A percentile compares a stretch with the other conserved stretches of the same genome.
These are phyloP conservation scores for Tetraodon nigroviridis DNA, from an alignment of 2,113 vertebrate genomes.

Conservation along the genomic window DNA sequence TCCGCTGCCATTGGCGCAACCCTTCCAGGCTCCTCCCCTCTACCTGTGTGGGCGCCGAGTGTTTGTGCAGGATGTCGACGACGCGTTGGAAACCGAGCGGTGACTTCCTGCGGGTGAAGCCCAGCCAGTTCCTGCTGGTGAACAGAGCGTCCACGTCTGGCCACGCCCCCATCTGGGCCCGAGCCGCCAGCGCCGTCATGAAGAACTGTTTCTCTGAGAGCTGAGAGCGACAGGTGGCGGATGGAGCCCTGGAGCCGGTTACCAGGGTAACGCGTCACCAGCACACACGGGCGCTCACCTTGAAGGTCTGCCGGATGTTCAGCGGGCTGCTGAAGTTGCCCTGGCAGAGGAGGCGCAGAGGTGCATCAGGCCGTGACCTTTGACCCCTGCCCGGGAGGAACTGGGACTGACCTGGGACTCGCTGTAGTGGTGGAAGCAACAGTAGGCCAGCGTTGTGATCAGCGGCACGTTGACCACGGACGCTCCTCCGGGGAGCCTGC, in stretches of 20 bases:
- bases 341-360: slow-evolving; percentile 54
- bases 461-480: slow-evolving; percentile 93
- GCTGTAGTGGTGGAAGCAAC: slow-evolving; percentile 91
- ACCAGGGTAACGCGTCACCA: neutral
- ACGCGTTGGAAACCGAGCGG: slow-evolving; percentile 89
- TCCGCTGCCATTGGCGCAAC: neutral
- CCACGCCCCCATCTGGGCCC: slow-evolving; percentile 90
- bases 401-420: slow-evolving; percentile 33
- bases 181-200: slow-evolving; percentile 85
- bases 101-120: slow-evolving; percentile 88
- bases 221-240: slow-evolving; percentile 57
- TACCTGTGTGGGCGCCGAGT: slow-evolving; percentile 87
- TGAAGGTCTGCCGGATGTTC: slow-evolving; percentile 92
- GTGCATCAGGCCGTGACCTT: too few relatives aligned
- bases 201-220: slow-evolving; percentile 93
- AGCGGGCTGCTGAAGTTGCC: slow-evolving; percentile 90
- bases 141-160: slow-evolving; percentile 89
- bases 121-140: slow-evolving; percentile 92
- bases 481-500: slow-evolving; percentile 88
- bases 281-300: slow-evolving; percentile 68
- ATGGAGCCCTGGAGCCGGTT: neutral
- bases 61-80: slow-evolving; percentile 91
- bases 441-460: slow-evolving; percentile 93
- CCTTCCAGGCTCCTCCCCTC: neutral
- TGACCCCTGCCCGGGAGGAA: neutral